Evolutionary conservation across 2,888 invertebrate species (phyloP), one percentile per base, ranked within the genome.

Genomic region (Drosophila eohydei): DNA sequence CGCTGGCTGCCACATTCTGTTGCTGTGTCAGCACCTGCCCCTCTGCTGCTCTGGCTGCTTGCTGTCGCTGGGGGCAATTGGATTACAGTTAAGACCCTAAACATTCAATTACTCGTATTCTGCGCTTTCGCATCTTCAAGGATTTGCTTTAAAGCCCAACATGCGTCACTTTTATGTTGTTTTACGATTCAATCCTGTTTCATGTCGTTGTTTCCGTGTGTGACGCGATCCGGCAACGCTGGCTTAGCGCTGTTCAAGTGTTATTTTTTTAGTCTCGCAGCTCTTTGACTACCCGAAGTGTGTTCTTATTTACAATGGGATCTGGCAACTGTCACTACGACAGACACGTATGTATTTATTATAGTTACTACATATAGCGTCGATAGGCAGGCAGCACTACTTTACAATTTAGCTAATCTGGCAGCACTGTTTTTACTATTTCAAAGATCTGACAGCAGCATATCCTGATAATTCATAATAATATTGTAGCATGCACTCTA

Each of bases 51-150:
- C 9, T 56, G 21, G n/a, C 43, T 34, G 30, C 16, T 21, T 12
- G n/a, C 36, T 52, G 51, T 52, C 51, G 40, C n/a, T 2, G 34
- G n/a, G 8, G 48, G 48, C 74, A 79, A 60, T 74, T 63, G 65
- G 75, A 62, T 78, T 74, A 79, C 62, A 55, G 62, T 66, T 70
- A 74, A 74, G 80, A 44, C 71, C 63, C 61, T 66, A 79, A 77
- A 58, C 80, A 77, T 77, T 74, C 63, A 74, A 79, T 74, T 77
- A 66, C 67, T 66, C 34, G 48, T 26, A 41, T 36, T 4, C 32
- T 34, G 66, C 54, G 52, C 16, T 12, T 21, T 43, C 34, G 34
- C 61, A 34, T 57, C 12, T 40, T 38, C 8, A 26, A 32, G 50
- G 64, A 34, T 60, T 74, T 64, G 16, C 40, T 30, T 48, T 43